Percentiles rank a stretch among this genome's conserved stretches.
phyloP scores from a whole-genome alignment of 2,113 vertebrate species.

The Gnathonemus echidnorhynchus region DNA sequence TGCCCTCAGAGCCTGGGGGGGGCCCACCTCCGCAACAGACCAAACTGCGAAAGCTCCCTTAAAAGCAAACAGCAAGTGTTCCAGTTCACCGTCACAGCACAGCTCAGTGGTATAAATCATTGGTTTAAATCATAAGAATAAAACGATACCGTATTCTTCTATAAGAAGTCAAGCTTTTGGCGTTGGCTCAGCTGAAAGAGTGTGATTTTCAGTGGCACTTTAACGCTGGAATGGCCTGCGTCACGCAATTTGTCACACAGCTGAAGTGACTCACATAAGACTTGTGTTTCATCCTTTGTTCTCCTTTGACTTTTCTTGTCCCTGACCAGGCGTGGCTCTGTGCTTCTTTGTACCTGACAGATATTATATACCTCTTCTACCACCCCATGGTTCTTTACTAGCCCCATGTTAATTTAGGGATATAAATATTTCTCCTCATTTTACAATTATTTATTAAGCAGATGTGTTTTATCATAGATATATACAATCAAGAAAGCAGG shows the following conservation, averaged over 20 bases:
- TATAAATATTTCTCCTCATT: background rate
- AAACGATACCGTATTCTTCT: background rate
- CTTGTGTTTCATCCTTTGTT: background rate
- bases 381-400: background rate
- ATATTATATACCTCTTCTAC: background rate
- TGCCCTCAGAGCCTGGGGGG: background rate
- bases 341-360: background rate
- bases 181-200: background rate
- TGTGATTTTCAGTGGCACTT: background rate
- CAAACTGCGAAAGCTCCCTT: background rate
- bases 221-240: background rate
- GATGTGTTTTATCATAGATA: background rate
- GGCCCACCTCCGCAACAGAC: background rate
- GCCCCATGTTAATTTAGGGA: background rate
- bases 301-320: background rate
- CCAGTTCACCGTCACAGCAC: background rate
- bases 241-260: background rate
- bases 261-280: background rate
- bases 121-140: background rate
- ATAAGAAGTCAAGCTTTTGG: background rate
- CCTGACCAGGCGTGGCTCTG: background rate
- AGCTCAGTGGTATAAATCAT: background rate
- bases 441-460: background rate
- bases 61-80: background rate
- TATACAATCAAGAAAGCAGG: background rate